These are phyloP conservation scores for Diabrotica balteata DNA, from an alignment of 2,888 invertebrate genomes.

Conservation along the genomic window DNA sequence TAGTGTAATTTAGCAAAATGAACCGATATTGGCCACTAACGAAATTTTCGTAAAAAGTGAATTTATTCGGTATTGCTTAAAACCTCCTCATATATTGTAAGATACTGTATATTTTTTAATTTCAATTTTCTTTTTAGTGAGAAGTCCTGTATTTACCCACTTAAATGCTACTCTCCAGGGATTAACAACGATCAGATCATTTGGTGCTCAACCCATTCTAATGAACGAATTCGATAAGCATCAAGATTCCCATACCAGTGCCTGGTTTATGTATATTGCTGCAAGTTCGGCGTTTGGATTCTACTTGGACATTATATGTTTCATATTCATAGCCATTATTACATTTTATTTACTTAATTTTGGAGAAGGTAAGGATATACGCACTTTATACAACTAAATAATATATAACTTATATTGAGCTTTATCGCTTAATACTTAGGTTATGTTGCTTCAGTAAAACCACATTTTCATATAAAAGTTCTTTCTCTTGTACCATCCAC, in stretches of 20 bases:
- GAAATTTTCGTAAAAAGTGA: too few relatives aligned
- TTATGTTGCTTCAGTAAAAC: too few relatives aligned
- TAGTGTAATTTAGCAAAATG: too few relatives aligned
- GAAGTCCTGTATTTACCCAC: constrained; percentile 86
- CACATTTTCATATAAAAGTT: too few relatives aligned
- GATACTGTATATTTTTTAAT: too few relatives aligned
- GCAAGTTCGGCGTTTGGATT: constrained; percentile 72
- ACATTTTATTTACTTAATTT: constrained; percentile 71
- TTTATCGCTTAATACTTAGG: too few relatives aligned
- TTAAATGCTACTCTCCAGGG: constrained; percentile 81
- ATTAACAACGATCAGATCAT: constrained; percentile 81
- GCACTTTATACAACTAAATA: too few relatives aligned
- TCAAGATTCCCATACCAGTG: constrained; percentile 71
- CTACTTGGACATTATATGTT: constrained; percentile 70
- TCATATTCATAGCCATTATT: constrained; percentile 69
- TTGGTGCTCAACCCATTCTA: constrained; percentile 72
- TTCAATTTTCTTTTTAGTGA: constrained; percentile 63
- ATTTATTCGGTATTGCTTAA: too few relatives aligned
- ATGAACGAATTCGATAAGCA: constrained; percentile 63
- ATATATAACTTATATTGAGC: too few relatives aligned
- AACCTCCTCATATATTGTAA: too few relatives aligned
- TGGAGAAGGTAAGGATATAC: constrained; percentile 50
- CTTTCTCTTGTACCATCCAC: too few relatives aligned
- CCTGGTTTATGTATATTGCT: constrained; percentile 72
- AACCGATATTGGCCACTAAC: too few relatives aligned